A percentile compares a stretch with the other conserved stretches of the same genome.
These are phyloP conservation scores for Eupithecia centaureata DNA, from an alignment of 2,888 invertebrate species.

Conservation along the genomic window DNA sequence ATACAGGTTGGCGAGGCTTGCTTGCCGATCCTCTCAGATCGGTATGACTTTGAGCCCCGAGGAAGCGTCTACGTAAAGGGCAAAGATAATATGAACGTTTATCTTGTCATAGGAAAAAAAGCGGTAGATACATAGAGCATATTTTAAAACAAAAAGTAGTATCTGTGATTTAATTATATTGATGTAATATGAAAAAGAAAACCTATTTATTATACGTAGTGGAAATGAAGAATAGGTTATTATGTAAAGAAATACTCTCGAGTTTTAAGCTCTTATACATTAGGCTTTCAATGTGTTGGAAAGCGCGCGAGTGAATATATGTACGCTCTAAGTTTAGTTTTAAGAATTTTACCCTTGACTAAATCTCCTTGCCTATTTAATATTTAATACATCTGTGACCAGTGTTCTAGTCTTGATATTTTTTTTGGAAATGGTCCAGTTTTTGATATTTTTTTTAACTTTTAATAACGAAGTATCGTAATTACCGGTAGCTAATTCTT, in stretches of 20 bases:
- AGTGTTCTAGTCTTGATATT: slow-evolving; percentile 77
- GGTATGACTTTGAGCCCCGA: slow-evolving; percentile 95
- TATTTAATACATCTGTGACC: slow-evolving; percentile 71
- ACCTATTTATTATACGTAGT: slow-evolving; percentile 62
- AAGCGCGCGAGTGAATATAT: slow-evolving; percentile 52
- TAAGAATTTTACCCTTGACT: slow-evolving; percentile 52
- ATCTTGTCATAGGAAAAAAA: slow-evolving; percentile 86
- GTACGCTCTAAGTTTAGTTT: slow-evolving; percentile 49
- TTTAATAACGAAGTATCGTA: slow-evolving; percentile 35
- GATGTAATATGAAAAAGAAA: slow-evolving; percentile 47
- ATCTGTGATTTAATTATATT: slow-evolving; percentile 80
- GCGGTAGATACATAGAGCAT: slow-evolving; percentile 51
- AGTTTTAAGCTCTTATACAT: slow-evolving; percentile 58
- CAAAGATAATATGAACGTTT: slow-evolving; percentile 97
- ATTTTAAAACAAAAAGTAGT: slow-evolving; percentile 64
- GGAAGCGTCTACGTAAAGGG: slow-evolving; percentile 98
- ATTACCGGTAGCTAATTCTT: slow-evolving; percentile 44
- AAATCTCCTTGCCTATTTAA: slow-evolving; percentile 76
- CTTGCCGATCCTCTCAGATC: slow-evolving; percentile 86
- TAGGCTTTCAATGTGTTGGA: slow-evolving; percentile 55
- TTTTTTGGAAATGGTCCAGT: slow-evolving; percentile 57
- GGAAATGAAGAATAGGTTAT: slow-evolving; percentile 53
- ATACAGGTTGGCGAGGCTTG: slow-evolving; percentile 93
- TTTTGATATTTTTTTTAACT: slow-evolving; percentile 47
- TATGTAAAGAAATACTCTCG: slow-evolving; percentile 71